Percentiles rank a stretch among this genome's conserved stretches.
phyloP scores from a whole-genome alignment of 1,140 invertebrate genomes.

The Drosophila azteca region DNA sequence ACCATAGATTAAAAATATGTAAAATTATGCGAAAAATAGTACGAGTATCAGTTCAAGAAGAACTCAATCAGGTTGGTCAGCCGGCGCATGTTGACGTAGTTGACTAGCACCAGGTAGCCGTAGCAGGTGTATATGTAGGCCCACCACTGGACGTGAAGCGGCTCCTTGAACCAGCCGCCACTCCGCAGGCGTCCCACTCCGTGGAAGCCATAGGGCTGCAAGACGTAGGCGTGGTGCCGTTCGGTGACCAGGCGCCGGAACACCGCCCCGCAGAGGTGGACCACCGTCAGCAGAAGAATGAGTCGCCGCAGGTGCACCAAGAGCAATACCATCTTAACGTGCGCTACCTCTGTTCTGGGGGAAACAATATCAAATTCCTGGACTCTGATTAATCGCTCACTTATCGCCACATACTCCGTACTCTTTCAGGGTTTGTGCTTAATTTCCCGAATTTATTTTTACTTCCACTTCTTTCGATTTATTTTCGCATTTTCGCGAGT shows the following conservation, averaged over 20 bases:
- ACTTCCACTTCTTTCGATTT: conserved; percentile 19
- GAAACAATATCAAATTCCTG: neutral
- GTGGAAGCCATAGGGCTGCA: conserved; percentile 54
- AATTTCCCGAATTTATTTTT: conserved; percentile 43
- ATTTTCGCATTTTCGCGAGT: conserved; percentile 42
- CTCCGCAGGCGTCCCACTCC: conserved; percentile 15
- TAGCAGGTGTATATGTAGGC: conserved; percentile 80
- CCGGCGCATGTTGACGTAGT: conserved; percentile 67
- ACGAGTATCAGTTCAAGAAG: conserved; percentile 43
- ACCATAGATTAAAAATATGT: too few species aligned
- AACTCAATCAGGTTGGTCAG: conserved; percentile 75
- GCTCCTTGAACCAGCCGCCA: conserved; percentile 47
- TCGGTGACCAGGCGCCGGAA: conserved; percentile 67
- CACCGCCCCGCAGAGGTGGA: conserved; percentile 69
- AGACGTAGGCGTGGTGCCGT: conserved; percentile 57
- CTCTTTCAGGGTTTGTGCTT: neutral
- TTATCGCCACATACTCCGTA: conserved; percentile 13
- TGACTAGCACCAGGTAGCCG: conserved; percentile 64
- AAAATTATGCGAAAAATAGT: neutral
- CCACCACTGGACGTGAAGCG: conserved; percentile 79
- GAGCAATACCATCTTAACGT: conserved; percentile 60
- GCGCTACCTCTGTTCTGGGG: neutral
- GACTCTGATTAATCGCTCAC: conserved; percentile 15
- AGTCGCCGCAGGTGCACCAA: conserved; percentile 76
- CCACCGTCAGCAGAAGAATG: conserved; percentile 75